Evolutionary conservation across 2,888 invertebrate species (phyloP), one percentile per base, ranked within the genome.

Genomic region (Habrosyne pyritoides): DNA sequence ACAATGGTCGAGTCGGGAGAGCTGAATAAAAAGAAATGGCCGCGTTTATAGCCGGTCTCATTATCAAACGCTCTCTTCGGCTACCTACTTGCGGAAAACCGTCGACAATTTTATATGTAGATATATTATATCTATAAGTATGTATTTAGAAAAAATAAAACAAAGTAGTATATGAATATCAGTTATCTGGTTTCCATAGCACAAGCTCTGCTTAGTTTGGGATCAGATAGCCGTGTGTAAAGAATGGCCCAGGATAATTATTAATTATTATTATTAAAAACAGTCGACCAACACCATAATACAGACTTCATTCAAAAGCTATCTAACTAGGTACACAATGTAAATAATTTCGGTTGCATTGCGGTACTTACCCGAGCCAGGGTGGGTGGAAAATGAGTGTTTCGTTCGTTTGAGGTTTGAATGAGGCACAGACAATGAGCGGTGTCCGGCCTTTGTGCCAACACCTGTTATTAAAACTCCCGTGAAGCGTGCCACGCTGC

Each of bases 391-490:
- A 72, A 77, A 83, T 77, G 77, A 82, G 66, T 64, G 73, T 76
- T 75, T 73, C 73, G 73, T 79, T 79, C 73, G 79, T 71, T 71
- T 73, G 71, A 61, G 70, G 66, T 60, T 60, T 59, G 66, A 61
- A 70, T 69, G 69, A 67, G 67, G 64, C 60, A 63, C 66, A 72
- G 75, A 77, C 76, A 71, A 71, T 69, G 73, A 63, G 48, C 57
- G 36, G 47, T 61, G 75, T 65, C 73, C 73, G 66, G 69, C 77
- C 80, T 85, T 85, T 87, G 84, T 83, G 69, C 57, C 53, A 61
- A 69, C 75, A 80, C 78, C 81, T 79, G 81, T 79, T 85, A 86
- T 87, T 87, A 86, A 86, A 86, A 86, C 80, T 84, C 72, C 69
- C 68, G 72, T 63, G 66, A 64, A 61, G 26, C 52, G 28, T 53